Percentiles rank a stretch among this genome's conserved stretches.
phyloP scores from a whole-genome alignment of 2,888 invertebrate species.

The Pristionchus mayeri region DNA sequence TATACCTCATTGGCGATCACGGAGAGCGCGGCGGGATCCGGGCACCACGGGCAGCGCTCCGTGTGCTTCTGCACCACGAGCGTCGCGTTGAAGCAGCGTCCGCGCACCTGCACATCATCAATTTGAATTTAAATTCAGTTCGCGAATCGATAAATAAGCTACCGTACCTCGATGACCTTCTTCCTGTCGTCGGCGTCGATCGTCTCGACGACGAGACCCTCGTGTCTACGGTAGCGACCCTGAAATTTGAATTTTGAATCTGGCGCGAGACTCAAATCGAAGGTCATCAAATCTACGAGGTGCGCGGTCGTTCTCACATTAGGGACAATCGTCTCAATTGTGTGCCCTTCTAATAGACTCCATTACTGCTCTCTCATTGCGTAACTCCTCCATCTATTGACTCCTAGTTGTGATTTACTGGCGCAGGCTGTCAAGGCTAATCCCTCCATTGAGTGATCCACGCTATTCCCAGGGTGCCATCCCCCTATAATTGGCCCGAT shows the following conservation, averaged over 20 bases:
- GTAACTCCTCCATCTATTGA: background rate
- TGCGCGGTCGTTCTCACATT: constrained; percentile 25
- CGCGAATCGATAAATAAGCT: background rate
- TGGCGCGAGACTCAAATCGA: constrained; percentile 20
- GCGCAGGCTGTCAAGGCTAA: background rate
- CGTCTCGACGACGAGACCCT: constrained; percentile 12
- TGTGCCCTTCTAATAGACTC: constrained; percentile 1
- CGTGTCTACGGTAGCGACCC: constrained; percentile 40
- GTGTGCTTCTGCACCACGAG: constrained; percentile 68
- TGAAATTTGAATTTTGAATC: constrained; percentile 28
- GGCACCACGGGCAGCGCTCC: constrained; percentile 73
- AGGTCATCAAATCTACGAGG: constrained; percentile 4
- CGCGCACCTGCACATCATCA: constrained; percentile 58
- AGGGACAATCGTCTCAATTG: background rate
- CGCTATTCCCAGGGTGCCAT: constrained; percentile 23
- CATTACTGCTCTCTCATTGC: constrained; percentile 19
- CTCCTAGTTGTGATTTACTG: constrained; percentile 21
- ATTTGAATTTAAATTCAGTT: background rate
- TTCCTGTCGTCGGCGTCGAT: constrained; percentile 49
- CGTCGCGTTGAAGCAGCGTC: constrained; percentile 73
- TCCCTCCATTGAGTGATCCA: background rate
- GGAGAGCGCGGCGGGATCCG: constrained; percentile 69
- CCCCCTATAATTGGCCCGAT: constrained; percentile 25
- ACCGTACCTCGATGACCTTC: constrained; percentile 54
- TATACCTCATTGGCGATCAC: constrained; percentile 66